Percentiles rank a stretch among this genome's conserved stretches.
phyloP scores from a whole-genome alignment of 2,113 vertebrate species.

The Caretta caretta region DNA sequence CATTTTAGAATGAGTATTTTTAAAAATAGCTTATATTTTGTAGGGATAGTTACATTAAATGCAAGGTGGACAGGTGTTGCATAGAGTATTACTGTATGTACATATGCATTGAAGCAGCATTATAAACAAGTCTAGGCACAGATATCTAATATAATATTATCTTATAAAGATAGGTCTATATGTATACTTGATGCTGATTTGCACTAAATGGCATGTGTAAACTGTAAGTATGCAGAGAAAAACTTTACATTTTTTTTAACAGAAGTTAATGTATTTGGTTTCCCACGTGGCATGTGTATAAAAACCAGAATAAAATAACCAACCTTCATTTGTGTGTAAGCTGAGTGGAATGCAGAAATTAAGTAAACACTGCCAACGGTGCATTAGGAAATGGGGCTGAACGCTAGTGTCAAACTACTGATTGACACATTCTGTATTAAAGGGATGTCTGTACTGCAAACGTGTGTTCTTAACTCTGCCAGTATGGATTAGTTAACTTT shows the following conservation, averaged over 20 bases:
- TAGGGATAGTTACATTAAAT: neutral
- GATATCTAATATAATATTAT: neutral
- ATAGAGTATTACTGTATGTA: neutral
- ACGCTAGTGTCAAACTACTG: neutral
- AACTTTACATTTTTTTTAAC: too few species aligned
- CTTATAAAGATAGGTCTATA: neutral
- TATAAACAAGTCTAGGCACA: neutral
- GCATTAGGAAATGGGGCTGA: neutral
- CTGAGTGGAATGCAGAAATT: neutral
- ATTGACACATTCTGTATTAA: neutral
- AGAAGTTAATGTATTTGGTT: too few species aligned
- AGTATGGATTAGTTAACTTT: too few species aligned
- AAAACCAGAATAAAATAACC: too few species aligned
- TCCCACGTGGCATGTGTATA: too few species aligned
- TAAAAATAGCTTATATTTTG: too few species aligned
- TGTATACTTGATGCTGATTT: neutral
- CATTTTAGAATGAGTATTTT: too few species aligned
- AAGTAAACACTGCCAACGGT: neutral
- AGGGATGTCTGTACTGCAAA: too few species aligned
- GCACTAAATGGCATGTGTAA: neutral
- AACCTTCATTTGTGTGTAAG: too few species aligned
- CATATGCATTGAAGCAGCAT: neutral
- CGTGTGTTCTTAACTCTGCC: too few species aligned
- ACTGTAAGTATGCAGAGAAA: neutral
- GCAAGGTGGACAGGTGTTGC: neutral